Conservation (phyloP, 2,888 invertebrate species). For the Drosophila cognata region DNA sequence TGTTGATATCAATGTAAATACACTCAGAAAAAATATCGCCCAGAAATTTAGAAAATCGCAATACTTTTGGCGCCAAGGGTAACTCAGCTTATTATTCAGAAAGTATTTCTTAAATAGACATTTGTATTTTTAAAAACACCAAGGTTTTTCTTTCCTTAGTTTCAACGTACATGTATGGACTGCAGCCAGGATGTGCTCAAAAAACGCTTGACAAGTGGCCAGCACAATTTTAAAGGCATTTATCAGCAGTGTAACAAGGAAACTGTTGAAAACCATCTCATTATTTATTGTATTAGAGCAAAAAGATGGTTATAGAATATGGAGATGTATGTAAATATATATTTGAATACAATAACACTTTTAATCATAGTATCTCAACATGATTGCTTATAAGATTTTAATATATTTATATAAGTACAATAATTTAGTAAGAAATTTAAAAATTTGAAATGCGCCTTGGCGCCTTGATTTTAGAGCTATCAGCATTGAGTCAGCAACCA, state of each 20-base stretch:
- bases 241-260: not conserved
- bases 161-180: not conserved
- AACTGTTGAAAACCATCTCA: not conserved
- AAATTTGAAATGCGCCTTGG: not conserved
- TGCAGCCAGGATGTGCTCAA: not conserved
- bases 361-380: not conserved
- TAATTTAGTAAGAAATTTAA: not conserved
- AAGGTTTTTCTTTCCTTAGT: not conserved
- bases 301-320: not conserved
- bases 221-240: not conserved
- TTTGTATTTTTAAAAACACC: not conserved
- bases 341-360: not conserved
- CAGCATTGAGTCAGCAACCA: not conserved
- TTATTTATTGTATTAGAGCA: conserved; percentile 22
- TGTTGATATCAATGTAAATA: not conserved
- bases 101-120: not conserved
- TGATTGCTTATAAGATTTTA: not conserved
- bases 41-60: not conserved
- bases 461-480: conserved; percentile 6
- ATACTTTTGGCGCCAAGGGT: not conserved
- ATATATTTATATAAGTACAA: not conserved
- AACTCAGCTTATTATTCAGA: not conserved
- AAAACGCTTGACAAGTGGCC: not conserved
- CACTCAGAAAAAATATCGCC: not conserved
- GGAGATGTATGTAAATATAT: not conserved